Conservation (phyloP, 2,797 vertebrate genomes). For the Halcyon badia region DNA sequence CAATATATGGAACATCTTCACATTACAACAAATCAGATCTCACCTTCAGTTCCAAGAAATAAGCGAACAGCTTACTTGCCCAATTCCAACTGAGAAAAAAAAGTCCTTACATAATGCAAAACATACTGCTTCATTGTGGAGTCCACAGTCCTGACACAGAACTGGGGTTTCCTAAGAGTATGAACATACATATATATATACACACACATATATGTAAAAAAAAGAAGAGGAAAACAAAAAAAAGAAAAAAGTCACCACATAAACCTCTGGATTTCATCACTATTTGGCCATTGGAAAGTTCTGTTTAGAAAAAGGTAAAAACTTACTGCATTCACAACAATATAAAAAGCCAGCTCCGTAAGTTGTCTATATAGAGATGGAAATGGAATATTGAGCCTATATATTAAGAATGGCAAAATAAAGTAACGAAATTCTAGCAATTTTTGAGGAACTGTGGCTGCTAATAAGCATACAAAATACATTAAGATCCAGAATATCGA, state of each 20-base stretch:
- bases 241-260: constrained; percentile 88
- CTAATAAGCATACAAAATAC: constrained; percentile 86
- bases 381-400: constrained; percentile 91
- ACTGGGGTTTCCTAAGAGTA: neutral
- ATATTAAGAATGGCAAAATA: constrained; percentile 94
- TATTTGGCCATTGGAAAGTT: constrained; percentile 92
- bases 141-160: neutral
- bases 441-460: constrained; percentile 91
- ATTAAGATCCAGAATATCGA: constrained; percentile 91
- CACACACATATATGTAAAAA: too few species aligned
- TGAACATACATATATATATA: neutral
- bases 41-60: neutral
- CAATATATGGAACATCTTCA: neutral
- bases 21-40: neutral
- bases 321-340: constrained; percentile 85
- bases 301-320: constrained; percentile 91
- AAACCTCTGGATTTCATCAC: constrained; percentile 89
- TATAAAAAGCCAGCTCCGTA: constrained; percentile 87
- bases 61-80: neutral
- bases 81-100: neutral
- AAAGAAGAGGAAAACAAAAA: neutral
- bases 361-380: constrained; percentile 85
- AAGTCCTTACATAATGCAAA: neutral
- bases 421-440: constrained; percentile 97
- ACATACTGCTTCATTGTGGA: neutral